Base-by-base conservation (phyloP, 1,140 invertebrate genomes). In the Drosophila seguyi region DNA sequence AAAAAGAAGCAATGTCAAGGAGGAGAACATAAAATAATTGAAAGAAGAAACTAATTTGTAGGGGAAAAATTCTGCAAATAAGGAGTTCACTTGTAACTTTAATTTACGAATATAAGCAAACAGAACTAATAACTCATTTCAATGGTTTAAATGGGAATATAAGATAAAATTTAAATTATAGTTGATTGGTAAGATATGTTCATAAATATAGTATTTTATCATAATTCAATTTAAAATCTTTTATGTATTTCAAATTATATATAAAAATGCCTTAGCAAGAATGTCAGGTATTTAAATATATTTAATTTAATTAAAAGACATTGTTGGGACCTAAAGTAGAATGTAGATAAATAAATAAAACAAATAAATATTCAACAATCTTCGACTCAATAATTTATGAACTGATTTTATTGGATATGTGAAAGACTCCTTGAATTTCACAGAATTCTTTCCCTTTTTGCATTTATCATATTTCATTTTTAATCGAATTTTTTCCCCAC, bases 1-100 rank as follows among this genome's bases (percentile, higher is more conserved):
- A 27, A 16, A 27, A 38, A 25, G 1, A 4, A 6, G 5, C 27
- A 67, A 65, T 65, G 34, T 67, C 31, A 34, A 29, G 38, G 42
- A 25, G 16, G 31, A 1, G 0, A 6, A n/a, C 16, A 20, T 20
- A 1, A 2, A 38, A 27, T 6, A 16, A 27, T 22, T 22, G 1
- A 18, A 18, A 29, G 2, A 50, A 13, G 3, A 6, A 20, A 22
- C 18, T 8, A 16, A 14, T 18, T 14, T 27, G 6, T 16, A 53
- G 4, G 2, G 8, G 14, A 14, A 2, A 14, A 14, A 4, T 20
- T 5, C 8, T 20, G 3, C 3, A 22, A 52, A 5, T 16, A 5
- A 10, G 13, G 13, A 3, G 5, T 10, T 48, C 1, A 10, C 7
- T 36, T 22, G 0, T 4, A 34, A 6, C 2, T 22, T 36, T 5